A percentile compares a stretch with the other conserved stretches of the same genome.
Conservation (phyloP, 2,888 invertebrate genomes). For the Drosophila mimetica region DNA sequence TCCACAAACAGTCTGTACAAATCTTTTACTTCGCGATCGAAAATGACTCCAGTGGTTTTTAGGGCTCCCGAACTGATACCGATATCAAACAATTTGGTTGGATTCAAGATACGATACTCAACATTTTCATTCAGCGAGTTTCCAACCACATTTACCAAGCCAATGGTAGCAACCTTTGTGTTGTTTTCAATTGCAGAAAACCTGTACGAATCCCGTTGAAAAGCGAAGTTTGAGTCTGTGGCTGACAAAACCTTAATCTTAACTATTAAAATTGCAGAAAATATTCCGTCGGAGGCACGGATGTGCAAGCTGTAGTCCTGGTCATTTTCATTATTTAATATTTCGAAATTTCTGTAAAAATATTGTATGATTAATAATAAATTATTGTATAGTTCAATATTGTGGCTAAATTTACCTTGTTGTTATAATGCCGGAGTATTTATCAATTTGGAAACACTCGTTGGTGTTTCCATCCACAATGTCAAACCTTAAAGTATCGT, state of each 20-base stretch:
- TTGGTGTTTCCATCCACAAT: slow-evolving; percentile 92
- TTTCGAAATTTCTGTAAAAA: slow-evolving; percentile 84
- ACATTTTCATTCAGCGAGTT: slow-evolving; percentile 94
- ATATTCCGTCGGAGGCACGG: slow-evolving; percentile 94
- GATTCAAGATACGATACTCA: slow-evolving; percentile 94
- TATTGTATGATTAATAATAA: neutral
- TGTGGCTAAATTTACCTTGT: slow-evolving; percentile 80
- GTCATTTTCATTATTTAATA: slow-evolving; percentile 85
- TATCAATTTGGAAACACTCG: slow-evolving; percentile 90
- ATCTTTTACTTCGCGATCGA: slow-evolving; percentile 94
- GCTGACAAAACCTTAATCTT: slow-evolving; percentile 89
- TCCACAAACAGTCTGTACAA: slow-evolving; percentile 93
- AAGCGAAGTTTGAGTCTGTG: slow-evolving; percentile 91
- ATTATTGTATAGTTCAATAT: neutral
- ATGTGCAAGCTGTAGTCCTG: slow-evolving; percentile 89
- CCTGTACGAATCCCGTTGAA: slow-evolving; percentile 92
- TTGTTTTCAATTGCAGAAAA: slow-evolving; percentile 94
- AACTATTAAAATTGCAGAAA: slow-evolving; percentile 89
- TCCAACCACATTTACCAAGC: slow-evolving; percentile 95
- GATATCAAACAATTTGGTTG: slow-evolving; percentile 93
- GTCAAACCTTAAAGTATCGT: slow-evolving; percentile 89
- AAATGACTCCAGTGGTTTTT: slow-evolving; percentile 91
- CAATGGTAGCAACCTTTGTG: slow-evolving; percentile 91
- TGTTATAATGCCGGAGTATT: slow-evolving; percentile 88
- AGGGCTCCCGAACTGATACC: slow-evolving; percentile 96